These are phyloP conservation scores for Noturus placidus DNA, from an alignment of 2,113 vertebrate species.

Conservation along the genomic window DNA sequence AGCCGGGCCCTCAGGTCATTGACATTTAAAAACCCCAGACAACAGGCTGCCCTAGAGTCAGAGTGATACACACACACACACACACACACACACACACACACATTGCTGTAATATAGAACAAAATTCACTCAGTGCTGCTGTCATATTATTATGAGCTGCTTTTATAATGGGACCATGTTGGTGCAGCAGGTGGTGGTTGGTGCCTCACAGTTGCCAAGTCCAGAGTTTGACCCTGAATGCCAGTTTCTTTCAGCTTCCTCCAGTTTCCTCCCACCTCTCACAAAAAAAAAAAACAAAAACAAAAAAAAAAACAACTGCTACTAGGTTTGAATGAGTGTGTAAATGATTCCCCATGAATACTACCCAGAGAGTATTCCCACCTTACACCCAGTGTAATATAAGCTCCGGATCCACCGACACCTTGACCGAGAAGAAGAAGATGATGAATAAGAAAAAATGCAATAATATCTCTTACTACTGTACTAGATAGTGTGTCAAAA, in stretches of 20 bases:
- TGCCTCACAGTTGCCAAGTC: neutral
- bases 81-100: conserved; percentile 39
- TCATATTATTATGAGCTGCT: conserved; percentile 21
- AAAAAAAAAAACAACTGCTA: neutral
- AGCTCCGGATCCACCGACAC: neutral
- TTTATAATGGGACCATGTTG: neutral
- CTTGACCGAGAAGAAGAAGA: neutral
- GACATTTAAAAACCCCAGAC: conserved; percentile 69
- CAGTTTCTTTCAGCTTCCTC: neutral
- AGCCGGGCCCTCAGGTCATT: conserved; percentile 68
- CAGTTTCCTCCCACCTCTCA: neutral
- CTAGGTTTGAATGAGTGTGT: neutral
- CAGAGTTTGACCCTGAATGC: neutral
- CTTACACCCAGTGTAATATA: neutral
- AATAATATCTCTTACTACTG: neutral
- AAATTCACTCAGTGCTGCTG: neutral
- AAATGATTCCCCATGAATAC: neutral
- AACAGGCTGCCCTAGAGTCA: conserved; percentile 54
- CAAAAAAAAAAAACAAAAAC: too few relatives aligned
- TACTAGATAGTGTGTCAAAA: neutral
- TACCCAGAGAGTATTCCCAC: neutral
- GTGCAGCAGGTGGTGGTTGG: conserved; percentile 3
- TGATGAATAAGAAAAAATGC: neutral
- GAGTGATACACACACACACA: conserved; percentile 33
- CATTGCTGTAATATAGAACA: conserved; percentile 11